phyloP scores from a whole-genome alignment of 1,140 invertebrate genomes.

The Neuroterus valhalla region DNA sequence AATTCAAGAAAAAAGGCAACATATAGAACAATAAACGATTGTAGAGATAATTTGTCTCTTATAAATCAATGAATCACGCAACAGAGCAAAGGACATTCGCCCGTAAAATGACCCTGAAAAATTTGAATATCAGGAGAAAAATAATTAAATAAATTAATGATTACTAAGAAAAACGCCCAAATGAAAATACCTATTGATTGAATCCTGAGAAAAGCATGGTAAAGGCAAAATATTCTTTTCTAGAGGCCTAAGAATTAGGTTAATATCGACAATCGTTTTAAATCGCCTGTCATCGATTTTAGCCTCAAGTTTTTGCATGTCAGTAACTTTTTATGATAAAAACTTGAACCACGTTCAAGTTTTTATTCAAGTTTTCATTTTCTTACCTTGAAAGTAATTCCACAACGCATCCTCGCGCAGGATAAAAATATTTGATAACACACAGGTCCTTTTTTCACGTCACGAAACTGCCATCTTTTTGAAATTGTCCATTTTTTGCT shows the following conservation, averaged over 20 bases:
- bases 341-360: too few relatives aligned
- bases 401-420: conserved; percentile 47
- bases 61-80: conserved; percentile 21
- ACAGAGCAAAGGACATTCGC: conserved; percentile 13
- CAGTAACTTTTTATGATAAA: neutral
- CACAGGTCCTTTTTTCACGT: conserved; percentile 43
- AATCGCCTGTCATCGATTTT: conserved; percentile 3
- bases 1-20: neutral
- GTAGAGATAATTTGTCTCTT: neutral
- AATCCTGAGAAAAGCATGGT: conserved; percentile 6
- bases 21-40: neutral
- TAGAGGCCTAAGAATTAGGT: conserved; percentile 49
- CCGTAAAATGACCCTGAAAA: neutral
- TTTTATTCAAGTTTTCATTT: neutral
- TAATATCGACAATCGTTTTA: conserved; percentile 47
- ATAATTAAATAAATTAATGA: too few relatives aligned
- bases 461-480: conserved; percentile 57
- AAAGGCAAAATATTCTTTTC: neutral
- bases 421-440: conserved; percentile 35
- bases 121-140: neutral
- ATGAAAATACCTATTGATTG: conserved; percentile 17
- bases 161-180: neutral
- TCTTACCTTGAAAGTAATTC: conserved; percentile 50
- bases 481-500: conserved; percentile 21
- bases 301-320: neutral